phyloP scores from a whole-genome alignment of 2,797 vertebrate genomes.

The Sebastes itinus region DNA sequence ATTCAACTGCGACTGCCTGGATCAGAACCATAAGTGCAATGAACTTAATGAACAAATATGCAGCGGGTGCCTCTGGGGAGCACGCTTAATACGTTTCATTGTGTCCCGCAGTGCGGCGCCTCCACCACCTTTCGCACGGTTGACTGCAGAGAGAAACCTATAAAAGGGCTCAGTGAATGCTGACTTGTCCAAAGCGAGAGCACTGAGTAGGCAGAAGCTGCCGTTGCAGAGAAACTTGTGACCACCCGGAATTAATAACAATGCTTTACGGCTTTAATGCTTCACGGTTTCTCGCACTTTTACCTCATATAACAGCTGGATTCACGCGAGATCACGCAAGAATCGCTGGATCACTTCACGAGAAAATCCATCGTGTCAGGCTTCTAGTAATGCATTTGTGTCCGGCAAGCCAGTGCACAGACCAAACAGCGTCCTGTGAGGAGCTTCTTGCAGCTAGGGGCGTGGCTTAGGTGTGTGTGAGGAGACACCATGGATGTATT shows the following conservation, averaged over 20 bases:
- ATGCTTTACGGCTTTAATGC: neutral
- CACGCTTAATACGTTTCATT: conserved; percentile 29
- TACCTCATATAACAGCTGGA: no score
- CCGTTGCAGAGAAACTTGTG: neutral
- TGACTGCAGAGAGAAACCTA: conserved; percentile 14
- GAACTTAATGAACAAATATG: conserved; percentile 43
- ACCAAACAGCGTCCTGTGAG: no score
- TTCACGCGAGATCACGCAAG: no score
- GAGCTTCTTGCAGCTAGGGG: no score
- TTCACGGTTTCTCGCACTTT: neutral
- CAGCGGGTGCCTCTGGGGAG: conserved; percentile 23
- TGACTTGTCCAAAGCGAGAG: neutral
- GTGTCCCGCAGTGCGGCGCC: conserved; percentile 5
- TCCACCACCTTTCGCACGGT: neutral
- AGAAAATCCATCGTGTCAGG: no score
- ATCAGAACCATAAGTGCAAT: conserved; percentile 32
- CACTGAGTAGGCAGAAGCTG: neutral
- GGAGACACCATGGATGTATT: no score
- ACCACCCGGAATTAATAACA: neutral
- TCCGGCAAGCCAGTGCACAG: no score
- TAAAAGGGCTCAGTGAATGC: conserved; percentile 12
- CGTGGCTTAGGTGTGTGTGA: no score
- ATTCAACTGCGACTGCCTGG: neutral
- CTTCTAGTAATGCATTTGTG: no score
- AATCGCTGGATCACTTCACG: no score